A percentile compares a stretch with the other conserved stretches of the same genome.
phyloP scores from a whole-genome alignment of 2,113 vertebrate species.

The Halichoeres trimaculatus region DNA sequence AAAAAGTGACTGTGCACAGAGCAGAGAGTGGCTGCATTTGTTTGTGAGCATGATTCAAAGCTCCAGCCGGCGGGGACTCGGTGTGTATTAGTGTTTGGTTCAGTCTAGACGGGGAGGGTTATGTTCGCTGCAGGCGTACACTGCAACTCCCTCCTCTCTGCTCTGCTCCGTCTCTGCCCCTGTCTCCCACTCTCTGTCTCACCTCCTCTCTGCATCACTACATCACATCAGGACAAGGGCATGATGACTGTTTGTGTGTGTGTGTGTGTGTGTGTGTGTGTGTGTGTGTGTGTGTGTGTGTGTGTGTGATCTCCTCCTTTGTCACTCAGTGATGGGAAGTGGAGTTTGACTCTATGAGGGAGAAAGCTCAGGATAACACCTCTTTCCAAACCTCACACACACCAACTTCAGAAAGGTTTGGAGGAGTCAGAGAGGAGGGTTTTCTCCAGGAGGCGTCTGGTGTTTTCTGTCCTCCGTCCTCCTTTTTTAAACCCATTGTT shows the following conservation, averaged over 20 bases:
- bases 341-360: slow-evolving; percentile 3
- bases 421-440: neutral
- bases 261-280: no score
- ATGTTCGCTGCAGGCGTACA: slow-evolving; percentile 41
- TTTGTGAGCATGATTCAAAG: slow-evolving; percentile 40
- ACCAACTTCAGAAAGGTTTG: no score
- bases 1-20: slow-evolving; percentile 3
- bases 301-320: neutral
- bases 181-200: slow-evolving; percentile 8
- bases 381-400: neutral
- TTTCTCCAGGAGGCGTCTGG: neutral
- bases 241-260: slow-evolving; percentile 9
- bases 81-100: slow-evolving; percentile 44
- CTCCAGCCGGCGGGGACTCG: slow-evolving; percentile 29
- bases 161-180: neutral
- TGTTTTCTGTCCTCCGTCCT: neutral
- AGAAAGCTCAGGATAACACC: slow-evolving; percentile 4
- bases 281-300: no score
- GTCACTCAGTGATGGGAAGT: neutral
- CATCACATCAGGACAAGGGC: neutral
- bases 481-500: no score
- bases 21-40: slow-evolving; percentile 20
- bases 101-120: slow-evolving; percentile 52
- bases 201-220: neutral
- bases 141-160: slow-evolving; percentile 17